Base-by-base conservation (phyloP, 1,140 invertebrate species). In the Phthorimaea operculella region DNA sequence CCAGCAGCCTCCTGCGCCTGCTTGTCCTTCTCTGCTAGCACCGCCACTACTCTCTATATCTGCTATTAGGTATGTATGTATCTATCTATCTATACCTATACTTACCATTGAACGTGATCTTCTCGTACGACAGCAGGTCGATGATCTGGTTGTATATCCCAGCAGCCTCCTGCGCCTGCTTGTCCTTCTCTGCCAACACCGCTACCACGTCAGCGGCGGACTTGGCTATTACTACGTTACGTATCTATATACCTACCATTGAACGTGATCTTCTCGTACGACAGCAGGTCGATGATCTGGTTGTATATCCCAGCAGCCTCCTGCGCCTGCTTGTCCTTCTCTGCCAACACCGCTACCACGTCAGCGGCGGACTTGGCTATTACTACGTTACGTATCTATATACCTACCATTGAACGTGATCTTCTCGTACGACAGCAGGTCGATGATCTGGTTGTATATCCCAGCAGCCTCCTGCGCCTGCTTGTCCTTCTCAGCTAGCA, bases 201-300 rank as follows among this genome's bases (percentile, higher is more conserved):
- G 90, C 90, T 90, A 97, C 92, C 8, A 98, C 92, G 76, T 98
- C 95, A 58, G 89, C 88, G 8, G 94, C 96, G 51, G 90, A 69
- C 15, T 33, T 18, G 89, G 90, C 87, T 1, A 95, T 94, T n/a
- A n/a, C n/a, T n/a, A n/a, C n/a, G n/a, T n/a, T n/a, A n/a, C n/a
- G 87, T 96, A 94, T n/a, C n/a, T n/a, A n/a, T 28, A 39, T 12
- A 39, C 42, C 62, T 83, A 97, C 96, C 96, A 87, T 94, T 96
- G 72, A 97, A 96, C 14, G 94, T 93, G 69, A 98, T 96, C 87
- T 97, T 98, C 85, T 98, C 96, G 81, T 93, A 96, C 51, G 94
- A 96, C 44, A 98, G 89, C 68, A 98, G 88, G 77, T 95, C 92
- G 79, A 96, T 94, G 50, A 98, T 89, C 61, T 91, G 92, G 62